Evolutionary conservation across 2,888 invertebrate genomes (phyloP).

Genomic region (Petrophora chlorosata): DNA sequence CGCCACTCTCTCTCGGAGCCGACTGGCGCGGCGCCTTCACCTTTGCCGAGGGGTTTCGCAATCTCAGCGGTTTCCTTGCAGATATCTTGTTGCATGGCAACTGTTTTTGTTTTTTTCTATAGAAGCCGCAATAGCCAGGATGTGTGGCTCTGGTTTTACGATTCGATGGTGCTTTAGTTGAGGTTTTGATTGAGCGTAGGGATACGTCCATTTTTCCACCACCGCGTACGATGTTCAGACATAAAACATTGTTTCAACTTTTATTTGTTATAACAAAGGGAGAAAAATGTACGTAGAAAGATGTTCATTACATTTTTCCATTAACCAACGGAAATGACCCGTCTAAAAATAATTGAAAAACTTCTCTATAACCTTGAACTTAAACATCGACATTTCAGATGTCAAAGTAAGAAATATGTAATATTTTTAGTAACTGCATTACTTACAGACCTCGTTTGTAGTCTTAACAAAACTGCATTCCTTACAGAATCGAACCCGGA

Average conservation of each 20-base stretch:
- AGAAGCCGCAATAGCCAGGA: constrained; percentile 36
- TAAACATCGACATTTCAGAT: too few relatives aligned
- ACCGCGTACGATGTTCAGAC: constrained; percentile 5
- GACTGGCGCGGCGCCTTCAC: constrained; percentile 75
- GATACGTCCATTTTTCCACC: constrained; percentile 9
- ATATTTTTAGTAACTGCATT: too few relatives aligned
- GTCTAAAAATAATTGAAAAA: too few relatives aligned
- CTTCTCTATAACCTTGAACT: too few relatives aligned
- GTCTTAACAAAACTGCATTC: too few relatives aligned
- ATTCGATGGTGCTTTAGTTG: constrained; percentile 18
- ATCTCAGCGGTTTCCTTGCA: constrained; percentile 74
- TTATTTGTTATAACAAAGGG: neutral
- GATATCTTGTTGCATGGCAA: constrained; percentile 81
- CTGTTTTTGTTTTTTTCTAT: constrained; percentile 53
- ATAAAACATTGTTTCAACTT: neutral
- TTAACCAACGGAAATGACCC: too few relatives aligned
- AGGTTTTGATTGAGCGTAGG: constrained; percentile 9
- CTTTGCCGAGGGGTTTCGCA: constrained; percentile 73
- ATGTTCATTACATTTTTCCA: too few relatives aligned
- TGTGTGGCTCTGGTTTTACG: constrained; percentile 29
- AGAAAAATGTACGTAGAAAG: neutral
- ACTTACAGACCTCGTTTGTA: too few relatives aligned
- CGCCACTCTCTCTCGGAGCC: constrained; percentile 71
- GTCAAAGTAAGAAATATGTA: too few relatives aligned
- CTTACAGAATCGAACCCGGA: constrained; percentile 45